Base-by-base conservation (phyloP, 2,797 vertebrate species). In the Rhincodon typus region DNA sequence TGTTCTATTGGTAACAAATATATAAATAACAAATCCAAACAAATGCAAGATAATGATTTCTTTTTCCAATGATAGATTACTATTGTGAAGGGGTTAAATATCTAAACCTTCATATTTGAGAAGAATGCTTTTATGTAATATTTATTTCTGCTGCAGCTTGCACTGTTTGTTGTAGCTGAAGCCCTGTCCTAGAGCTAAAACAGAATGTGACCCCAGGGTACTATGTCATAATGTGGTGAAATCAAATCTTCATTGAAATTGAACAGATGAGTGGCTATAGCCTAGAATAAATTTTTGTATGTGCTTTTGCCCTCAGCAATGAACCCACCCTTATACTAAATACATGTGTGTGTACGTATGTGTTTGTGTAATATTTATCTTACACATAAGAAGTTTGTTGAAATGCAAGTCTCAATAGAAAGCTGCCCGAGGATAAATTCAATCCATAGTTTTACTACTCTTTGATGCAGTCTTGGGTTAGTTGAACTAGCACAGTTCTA, bases 181-280 rank as follows among this genome's bases (percentile, higher is more conserved):
- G 42, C 46, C 27, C 5, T 94, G 50, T 94, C 93, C 93, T 94
- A 50, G 67, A 94, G 93, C 93, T 74, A 27, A 94, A 34, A 70
- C 27, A 94, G 93, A 4, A 70, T 74, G 69, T 94, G 93, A 74
- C 69, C 93, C 93, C 38, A 53, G 38, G 46, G 67, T 94, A 46
- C 42, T 50, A 17, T 74, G 69, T 74, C 93, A 94, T 66, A 94
- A 94, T 94, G 69, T 74, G 38, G 42, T 94, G 93, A 74, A 94
- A 94, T 94, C 93, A 94, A 94, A 94, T 94, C 93, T 94, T 94
- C 69, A 72, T 34, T 94, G 93, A 74, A 70, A 67, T 94, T 53
- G 93, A 94, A 94, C 46, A 70, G 93, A 72, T 27, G 67, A 94
- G 42, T 50, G 72, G 15, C 27, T 74, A 15, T 46, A 94, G 27